Evolutionary conservation across 2,113 vertebrate species (phyloP), one percentile per base, ranked within the genome.

Genomic region (Chascanopsetta lugubris): DNA sequence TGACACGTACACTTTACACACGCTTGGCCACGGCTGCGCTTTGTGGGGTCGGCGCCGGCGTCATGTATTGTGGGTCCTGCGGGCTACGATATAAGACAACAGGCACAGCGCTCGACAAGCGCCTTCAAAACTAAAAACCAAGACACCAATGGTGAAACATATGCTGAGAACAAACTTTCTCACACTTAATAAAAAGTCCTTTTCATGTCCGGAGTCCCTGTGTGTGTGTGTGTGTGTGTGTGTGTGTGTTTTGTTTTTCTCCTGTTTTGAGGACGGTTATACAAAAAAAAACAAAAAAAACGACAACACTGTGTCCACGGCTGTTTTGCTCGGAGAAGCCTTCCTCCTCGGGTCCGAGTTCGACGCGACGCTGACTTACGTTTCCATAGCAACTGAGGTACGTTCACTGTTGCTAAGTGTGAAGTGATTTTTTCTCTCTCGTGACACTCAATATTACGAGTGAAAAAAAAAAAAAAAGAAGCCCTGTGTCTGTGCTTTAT

Each of bases 111-210:
- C 85, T 90, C 62, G 64, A 91, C 85, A 84, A 74, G 87, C 70
- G 70, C 69, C 74, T 85, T 84, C 55, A 88, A 86, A 91, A 88
- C 81, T 78, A 89, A 87, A 92, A 92, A 90, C 84, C 88, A 93
- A 93, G 91, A 93, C 92, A 93, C 90, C 85, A 55, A 91, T 85
- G 91, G 91, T 92, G 90, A 92, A 88, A 92, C 83, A 87, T 85
- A 90, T 85, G 83, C 83, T 77, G 88, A 89, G 84, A 86, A 89
- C 82, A 72, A 86, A 83, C 79, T 62, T 68, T 75, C 69, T 73
- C 73, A 63, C 63, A 49, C 77, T 72, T 32, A 8, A 74, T 84
- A 57, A 81, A 72, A 89, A 80, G 61, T 86, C 79, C 48, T 76
- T 88, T 83, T 79, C 72, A 73, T 76, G 68, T 65, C 54, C 10